Base-by-base conservation (phyloP, 1,140 invertebrate species). In the Bombus pyrosoma region DNA sequence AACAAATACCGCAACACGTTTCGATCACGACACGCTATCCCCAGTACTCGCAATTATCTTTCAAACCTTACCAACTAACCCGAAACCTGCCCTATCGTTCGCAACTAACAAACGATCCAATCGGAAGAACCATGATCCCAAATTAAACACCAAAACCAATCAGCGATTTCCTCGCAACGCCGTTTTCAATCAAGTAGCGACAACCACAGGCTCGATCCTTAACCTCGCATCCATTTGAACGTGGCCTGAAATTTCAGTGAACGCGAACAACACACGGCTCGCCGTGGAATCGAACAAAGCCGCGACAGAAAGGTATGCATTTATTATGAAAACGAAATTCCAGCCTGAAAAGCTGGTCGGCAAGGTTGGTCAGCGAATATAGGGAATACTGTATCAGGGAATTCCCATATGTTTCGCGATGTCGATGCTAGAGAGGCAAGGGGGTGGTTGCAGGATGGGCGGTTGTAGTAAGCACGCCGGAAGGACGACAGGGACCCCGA, bases 401-500 rank as follows among this genome's bases (percentile, higher is more conserved):
- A 89, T 89, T 89, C 82, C 69, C 41, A 57, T 81, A 69, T 78
- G 57, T 43, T 69, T 89, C 81, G 73, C 77, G 74, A 81, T 62
- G 76, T 77, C 53, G 75, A 87, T 68, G 74, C 37, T 69, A 86
- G 53, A 64, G 74, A 59, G 41, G 43, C 41, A 64, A 39, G 83
- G 71, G 68, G 83, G 72, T 72, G 87, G 78, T 86, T 91, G 73
- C 79, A 91, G 90, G 81, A 87, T 89, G 81, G 84, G 89, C 78
- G 86, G 83, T n/a, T 77, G 74, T 72, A 89, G 87, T 73, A 91
- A 90, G 77, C 91, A 86, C 77, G 83, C 66, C 66, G 76, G 86
- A 86, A 91, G 87, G 79, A 89, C 87, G 79, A 89, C 87, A 64
- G 86, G 83, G 84, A 91, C 81, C 68, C 84, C 76, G 73, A 89